Evolutionary conservation across 1,140 invertebrate genomes (phyloP).

Genomic region (Wasmannia auropunctata): DNA sequence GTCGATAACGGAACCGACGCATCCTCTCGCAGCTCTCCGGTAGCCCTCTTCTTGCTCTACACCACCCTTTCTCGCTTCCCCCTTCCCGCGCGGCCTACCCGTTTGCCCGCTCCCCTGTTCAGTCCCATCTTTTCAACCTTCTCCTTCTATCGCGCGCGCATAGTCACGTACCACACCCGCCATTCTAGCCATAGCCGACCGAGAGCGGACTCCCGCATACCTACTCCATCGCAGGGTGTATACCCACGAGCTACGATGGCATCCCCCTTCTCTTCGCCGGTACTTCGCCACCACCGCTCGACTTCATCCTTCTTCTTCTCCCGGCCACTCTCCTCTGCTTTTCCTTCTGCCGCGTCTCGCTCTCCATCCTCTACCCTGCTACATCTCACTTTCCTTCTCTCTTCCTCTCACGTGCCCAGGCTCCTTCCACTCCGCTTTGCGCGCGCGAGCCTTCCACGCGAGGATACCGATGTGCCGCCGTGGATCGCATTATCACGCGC

Average conservation of each 20-base stretch:
- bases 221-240: constrained; percentile 69
- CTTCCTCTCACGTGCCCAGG: background rate
- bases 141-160: constrained; percentile 67
- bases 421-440: background rate
- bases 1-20: constrained; percentile 77
- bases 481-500: constrained; percentile 73
- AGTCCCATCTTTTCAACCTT: constrained; percentile 67
- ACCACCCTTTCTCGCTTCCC: constrained; percentile 45
- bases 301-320: constrained; percentile 1
- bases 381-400: background rate
- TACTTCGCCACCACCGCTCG: background rate
- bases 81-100: background rate
- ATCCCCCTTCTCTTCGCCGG: background rate
- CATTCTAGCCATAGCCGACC: constrained; percentile 72
- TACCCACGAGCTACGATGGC: constrained; percentile 62
- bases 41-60: constrained; percentile 73
- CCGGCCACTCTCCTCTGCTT: background rate
- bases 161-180: constrained; percentile 75
- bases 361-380: constrained; percentile 8
- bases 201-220: constrained; percentile 69
- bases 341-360: constrained; percentile 22
- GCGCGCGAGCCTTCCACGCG: constrained; percentile 34
- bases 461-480: constrained; percentile 65
- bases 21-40: constrained; percentile 74
- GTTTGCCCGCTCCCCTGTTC: background rate